These are phyloP conservation scores for Meloidogyne hapla DNA, from an alignment of 1,140 invertebrate species.

Conservation along the genomic window DNA sequence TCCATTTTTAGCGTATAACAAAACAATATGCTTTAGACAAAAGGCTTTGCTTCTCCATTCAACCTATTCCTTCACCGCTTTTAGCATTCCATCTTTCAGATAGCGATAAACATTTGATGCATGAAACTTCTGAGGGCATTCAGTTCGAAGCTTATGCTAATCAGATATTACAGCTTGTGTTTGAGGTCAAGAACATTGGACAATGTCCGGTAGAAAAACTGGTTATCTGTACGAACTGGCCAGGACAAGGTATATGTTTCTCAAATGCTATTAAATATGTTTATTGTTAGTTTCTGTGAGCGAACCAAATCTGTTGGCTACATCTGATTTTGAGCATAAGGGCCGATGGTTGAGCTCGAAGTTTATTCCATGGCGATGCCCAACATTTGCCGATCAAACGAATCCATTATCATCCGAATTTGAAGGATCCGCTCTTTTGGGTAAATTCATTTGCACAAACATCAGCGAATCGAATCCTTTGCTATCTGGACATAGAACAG, in stretches of 20 bases:
- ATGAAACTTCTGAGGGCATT: background rate
- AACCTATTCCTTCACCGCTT: background rate
- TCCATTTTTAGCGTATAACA: background rate
- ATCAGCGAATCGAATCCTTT: background rate
- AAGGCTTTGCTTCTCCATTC: background rate
- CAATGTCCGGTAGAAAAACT: background rate
- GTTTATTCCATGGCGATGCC: background rate
- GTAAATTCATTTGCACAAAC: background rate
- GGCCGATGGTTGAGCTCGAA: background rate
- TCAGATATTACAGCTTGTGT: background rate
- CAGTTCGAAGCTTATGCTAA: background rate
- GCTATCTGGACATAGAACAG: background rate
- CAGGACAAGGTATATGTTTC: background rate
- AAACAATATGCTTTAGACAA: background rate
- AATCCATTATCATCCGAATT: background rate
- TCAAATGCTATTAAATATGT: background rate
- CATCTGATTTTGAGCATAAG: background rate
- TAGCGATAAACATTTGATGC: background rate
- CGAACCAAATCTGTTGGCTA: background rate
- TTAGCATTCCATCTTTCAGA: background rate
- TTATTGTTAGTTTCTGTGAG: background rate
- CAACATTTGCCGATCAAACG: background rate
- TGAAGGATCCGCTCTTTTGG: background rate
- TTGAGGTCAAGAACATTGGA: background rate
- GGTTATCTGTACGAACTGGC: background rate